Evolutionary conservation across 30 jellyfish, hydroid and myxozoan species (phyloP), one percentile per base, ranked within the genome.

Genomic region (Chironex yamaguchii): DNA sequence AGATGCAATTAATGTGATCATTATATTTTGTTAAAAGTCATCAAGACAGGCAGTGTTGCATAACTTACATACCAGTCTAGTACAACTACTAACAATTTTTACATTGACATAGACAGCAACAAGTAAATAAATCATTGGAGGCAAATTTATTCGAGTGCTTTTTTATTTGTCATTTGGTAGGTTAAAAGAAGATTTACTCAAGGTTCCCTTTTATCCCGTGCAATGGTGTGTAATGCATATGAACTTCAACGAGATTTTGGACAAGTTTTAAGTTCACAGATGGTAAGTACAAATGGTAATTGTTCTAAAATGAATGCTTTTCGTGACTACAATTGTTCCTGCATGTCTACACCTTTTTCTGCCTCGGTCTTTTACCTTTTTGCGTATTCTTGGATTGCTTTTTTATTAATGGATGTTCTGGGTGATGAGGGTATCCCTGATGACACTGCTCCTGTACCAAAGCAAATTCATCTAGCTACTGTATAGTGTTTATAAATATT

Each of bases 231-330:
- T 77, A 82, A 69, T 80, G 97, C 97, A 0, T 92, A 86, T 51
- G 97, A 92, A 32, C 83, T 92, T 11, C 79, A 91, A 48, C 58
- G 96, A 35, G 98, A 92, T 64, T 92, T 92, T 80, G 49, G 94
- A 29, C 89, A 87, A 52, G 96, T 92, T 28, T 72, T 92, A 33
- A 67, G 80, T 20, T 33, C 82, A 51, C 98, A 82, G 65, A 73
- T 92, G 25, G 98, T 92, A 84, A 34, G 88, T 52, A 23, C 14
- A 29, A n/a, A n/a, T n/a, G n/a, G n/a, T n/a, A n/a, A n/a, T n/a
- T n/a, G n/a, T n/a, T n/a, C n/a, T n/a, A 64, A 4, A 64, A 26
- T 50, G 27, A 3, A 25, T 65, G 74, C 31, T 0, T 65, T 29
- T 21, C 4, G 27, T 65, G 27, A 65, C 52, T 52, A 52, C 11